A percentile compares a stretch with the other conserved stretches of the same genome.
Conservation (phyloP, 2,113 vertebrate species). For the Pica pica region DNA sequence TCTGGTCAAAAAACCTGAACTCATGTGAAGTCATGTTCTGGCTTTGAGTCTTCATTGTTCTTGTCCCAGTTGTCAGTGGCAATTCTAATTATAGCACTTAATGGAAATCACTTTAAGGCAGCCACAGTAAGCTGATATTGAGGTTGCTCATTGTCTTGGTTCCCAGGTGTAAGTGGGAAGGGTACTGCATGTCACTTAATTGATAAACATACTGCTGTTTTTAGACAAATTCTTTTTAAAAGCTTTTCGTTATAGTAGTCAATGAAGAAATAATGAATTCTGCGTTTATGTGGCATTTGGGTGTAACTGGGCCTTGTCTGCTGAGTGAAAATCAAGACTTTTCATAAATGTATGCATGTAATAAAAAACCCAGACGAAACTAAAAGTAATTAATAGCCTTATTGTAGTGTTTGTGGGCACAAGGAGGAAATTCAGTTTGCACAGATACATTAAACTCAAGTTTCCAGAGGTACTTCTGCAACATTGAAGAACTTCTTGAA, state of each 20-base stretch:
- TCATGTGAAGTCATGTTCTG: background rate
- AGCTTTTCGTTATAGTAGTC: background rate
- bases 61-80: background rate
- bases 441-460: background rate
- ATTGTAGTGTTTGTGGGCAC: background rate
- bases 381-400: background rate
- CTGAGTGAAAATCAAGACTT: background rate
- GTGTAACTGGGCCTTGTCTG: background rate
- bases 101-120: background rate
- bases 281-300: background rate
- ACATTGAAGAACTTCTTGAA: background rate
- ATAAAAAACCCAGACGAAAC: background rate
- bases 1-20: background rate
- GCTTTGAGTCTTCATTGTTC: background rate
- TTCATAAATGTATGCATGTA: background rate
- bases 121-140: background rate
- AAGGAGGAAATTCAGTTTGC: background rate
- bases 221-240: background rate
- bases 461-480: background rate
- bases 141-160: background rate
- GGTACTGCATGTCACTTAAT: background rate
- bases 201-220: background rate
- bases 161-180: background rate
- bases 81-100: background rate
- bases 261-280: background rate